Evolutionary conservation across 2,113 vertebrate genomes (phyloP).

Genomic region (Sapajus apella): DNA sequence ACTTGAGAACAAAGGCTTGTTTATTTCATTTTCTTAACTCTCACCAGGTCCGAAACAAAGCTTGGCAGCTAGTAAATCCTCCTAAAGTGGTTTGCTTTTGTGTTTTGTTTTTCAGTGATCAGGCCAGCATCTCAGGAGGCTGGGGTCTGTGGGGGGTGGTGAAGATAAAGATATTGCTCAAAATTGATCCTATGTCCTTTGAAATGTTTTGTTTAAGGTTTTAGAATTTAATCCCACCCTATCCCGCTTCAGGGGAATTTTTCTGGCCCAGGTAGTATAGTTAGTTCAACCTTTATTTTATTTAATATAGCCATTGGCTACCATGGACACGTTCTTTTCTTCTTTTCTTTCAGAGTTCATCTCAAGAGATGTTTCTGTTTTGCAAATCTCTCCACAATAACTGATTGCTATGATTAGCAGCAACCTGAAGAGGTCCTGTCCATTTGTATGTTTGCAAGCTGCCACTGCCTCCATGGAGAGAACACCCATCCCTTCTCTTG

Average conservation of each 20-base stretch:
- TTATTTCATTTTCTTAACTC: not conserved
- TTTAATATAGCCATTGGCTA: not conserved
- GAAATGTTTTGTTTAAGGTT: conserved; percentile 24
- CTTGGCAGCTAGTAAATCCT: not conserved
- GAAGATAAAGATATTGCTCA: not conserved
- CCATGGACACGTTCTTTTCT: not conserved
- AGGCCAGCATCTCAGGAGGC: not conserved
- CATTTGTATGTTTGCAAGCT: not conserved
- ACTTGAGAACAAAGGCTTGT: not conserved
- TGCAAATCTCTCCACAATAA: conserved; percentile 33
- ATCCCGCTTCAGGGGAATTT: not conserved
- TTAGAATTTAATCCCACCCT: not conserved
- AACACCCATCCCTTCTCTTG: conserved; percentile 19
- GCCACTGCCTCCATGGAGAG: not conserved
- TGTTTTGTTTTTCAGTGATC: not conserved
- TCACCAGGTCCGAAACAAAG: not conserved
- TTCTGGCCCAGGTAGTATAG: not conserved
- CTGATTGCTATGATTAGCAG: conserved; percentile 3
- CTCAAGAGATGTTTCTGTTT: conserved; percentile 21
- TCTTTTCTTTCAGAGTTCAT: conserved; percentile 28
- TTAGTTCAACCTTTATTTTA: not conserved
- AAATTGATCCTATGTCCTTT: not conserved
- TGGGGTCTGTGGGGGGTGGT: not conserved
- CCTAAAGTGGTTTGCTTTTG: not conserved
- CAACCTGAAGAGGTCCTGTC: not conserved